A percentile compares a stretch with the other conserved stretches of the same genome.
phyloP scores from a whole-genome alignment of 2,888 invertebrate species.

The Entomobrya proxima region DNA sequence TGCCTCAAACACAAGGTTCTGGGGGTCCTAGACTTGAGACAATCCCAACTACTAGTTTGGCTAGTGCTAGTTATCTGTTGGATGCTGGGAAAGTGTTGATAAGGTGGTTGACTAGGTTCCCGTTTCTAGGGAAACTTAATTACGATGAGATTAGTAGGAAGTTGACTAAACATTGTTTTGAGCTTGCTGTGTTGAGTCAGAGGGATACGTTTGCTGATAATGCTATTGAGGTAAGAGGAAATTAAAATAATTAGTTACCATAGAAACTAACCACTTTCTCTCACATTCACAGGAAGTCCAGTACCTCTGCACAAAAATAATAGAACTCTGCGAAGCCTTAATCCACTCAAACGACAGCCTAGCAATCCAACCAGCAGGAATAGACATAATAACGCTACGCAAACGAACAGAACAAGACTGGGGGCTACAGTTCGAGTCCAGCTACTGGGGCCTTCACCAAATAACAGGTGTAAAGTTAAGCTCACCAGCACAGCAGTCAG shows the following conservation, averaged over 20 bases:
- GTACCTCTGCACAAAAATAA: conserved; percentile 73
- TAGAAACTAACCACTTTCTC: neutral
- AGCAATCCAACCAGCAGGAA: conserved; percentile 92
- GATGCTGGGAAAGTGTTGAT: conserved; percentile 70
- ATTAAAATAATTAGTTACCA: neutral
- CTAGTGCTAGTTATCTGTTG: conserved; percentile 70
- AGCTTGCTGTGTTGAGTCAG: conserved; percentile 93
- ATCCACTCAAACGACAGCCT: conserved; percentile 83
- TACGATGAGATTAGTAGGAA: conserved; percentile 71
- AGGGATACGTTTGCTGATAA: conserved; percentile 92
- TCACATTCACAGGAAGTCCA: conserved; percentile 70
- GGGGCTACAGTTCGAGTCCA: conserved; percentile 93
- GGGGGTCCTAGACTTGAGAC: neutral
- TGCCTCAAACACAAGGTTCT: neutral
- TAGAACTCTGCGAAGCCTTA: conserved; percentile 71
- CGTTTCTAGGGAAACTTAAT: conserved; percentile 70
- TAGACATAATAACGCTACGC: conserved; percentile 89
- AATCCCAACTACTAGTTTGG: conserved; percentile 71
- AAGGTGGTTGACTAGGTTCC: conserved; percentile 72
- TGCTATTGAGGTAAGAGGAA: conserved; percentile 85
- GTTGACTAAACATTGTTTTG: conserved; percentile 83
- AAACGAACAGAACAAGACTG: conserved; percentile 89
- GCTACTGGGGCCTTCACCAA: conserved; percentile 86
- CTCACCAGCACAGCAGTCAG: conserved; percentile 93
- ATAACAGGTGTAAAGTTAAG: conserved; percentile 93